phyloP scores from a whole-genome alignment of 23 tunicate genomes.

The Corella eumyota region DNA sequence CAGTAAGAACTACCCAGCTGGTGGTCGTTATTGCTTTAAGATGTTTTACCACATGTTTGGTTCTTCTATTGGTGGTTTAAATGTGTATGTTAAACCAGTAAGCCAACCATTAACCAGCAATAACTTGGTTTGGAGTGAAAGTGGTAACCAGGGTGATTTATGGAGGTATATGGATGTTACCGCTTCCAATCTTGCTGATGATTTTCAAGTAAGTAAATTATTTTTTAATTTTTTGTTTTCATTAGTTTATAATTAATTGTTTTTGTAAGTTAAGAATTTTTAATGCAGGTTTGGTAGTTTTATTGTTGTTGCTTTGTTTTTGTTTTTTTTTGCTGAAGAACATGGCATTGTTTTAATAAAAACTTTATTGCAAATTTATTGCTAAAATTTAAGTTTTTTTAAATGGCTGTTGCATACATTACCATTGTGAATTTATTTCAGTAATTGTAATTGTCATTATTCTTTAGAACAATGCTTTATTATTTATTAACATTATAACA shows the following conservation, averaged over 20 bases:
- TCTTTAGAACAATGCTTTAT: no score
- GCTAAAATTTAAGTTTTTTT: no score
- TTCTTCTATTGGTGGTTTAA: conserved; percentile 37
- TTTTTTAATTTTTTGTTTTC: background rate
- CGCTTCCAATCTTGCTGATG: conserved; percentile 26
- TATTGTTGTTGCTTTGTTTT: no score
- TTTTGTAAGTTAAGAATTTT: no score
- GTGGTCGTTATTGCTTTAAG: conserved; percentile 69
- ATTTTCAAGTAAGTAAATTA: conserved; percentile 37
- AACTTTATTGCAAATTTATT: no score
- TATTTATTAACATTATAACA: no score
- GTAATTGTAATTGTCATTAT: no score
- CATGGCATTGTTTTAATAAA: no score
- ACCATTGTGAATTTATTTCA: no score
- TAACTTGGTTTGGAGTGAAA: conserved; percentile 46
- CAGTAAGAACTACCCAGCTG: conserved; percentile 45
- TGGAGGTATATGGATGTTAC: conserved; percentile 68
- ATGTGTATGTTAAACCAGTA: conserved; percentile 57
- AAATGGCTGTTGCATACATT: no score
- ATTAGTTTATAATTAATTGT: background rate
- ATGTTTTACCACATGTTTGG: conserved; percentile 94
- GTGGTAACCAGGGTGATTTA: conserved; percentile 73
- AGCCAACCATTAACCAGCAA: conserved; percentile 9
- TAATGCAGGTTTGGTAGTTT: no score
- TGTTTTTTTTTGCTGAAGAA: no score